Evolutionary conservation across 1,140 invertebrate species (phyloP), one percentile per base, ranked within the genome.

Genomic region (Drosophila rhopaloa): DNA sequence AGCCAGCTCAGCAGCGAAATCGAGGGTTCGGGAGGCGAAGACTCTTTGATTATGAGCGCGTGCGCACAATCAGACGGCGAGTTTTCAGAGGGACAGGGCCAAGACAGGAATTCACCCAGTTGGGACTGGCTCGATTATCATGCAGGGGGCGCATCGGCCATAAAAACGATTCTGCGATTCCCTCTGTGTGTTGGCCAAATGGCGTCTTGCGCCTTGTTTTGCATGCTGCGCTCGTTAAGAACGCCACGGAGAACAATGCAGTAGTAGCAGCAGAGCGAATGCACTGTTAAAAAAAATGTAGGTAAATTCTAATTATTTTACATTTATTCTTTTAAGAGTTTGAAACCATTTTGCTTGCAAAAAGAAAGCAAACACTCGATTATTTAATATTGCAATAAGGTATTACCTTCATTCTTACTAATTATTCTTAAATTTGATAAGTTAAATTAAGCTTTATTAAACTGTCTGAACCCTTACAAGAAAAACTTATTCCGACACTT

Each of bases 171-270:
- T 88, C 79, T 83, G 79, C 62, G 75, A 62, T 78, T 86, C 71
- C 57, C 50, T 74, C 58, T 78, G 63, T 76, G 68, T 76, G 73
- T 70, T 77, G 74, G 74, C 58, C 79, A 88, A 86, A 86, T 88
- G 83, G 83, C 83, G 83, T 86, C 83, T 86, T 86, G 79, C 16
- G 83, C 76, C 83, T 88, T 86, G 84, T 88, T 86, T 86, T 86
- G 83, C 83, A 86, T 86, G 79, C 83, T 65, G 51, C 50, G 83
- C 71, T 83, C 83, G 79, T 83, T 88, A 86, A 82, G 83, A 88
- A 71, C 78, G 60, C 62, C 60, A 57, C 65, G 58, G 70, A 88
- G 83, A 86, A 88, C 82, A 86, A 86, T 86, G 83, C 83, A 79
- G 61, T 67, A 24, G 37, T 47, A 38, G 51, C 47, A 54, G 43